Conservation (phyloP, 2,797 vertebrate genomes). For the Meda fulgida region DNA sequence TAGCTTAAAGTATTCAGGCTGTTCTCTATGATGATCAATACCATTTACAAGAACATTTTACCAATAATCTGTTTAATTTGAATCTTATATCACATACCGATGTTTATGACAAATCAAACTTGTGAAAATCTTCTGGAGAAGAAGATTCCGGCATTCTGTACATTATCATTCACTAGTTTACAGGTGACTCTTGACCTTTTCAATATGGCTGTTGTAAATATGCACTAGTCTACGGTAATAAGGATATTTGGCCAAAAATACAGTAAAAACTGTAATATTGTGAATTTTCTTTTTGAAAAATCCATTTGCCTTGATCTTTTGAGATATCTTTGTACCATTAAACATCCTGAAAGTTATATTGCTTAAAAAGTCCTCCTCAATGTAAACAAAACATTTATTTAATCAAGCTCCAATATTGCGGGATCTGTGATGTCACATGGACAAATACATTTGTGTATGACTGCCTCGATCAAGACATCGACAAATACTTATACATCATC, state of each 20-base stretch:
- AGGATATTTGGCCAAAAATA: neutral
- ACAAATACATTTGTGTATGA: too few relatives aligned
- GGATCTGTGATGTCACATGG: too few relatives aligned
- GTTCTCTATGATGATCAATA: neutral
- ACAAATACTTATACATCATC: too few relatives aligned
- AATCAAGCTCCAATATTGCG: too few relatives aligned
- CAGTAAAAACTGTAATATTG: too few relatives aligned
- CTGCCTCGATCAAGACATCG: too few relatives aligned
- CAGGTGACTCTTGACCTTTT: neutral
- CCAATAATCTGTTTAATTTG: neutral
- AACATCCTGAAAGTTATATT: too few relatives aligned
- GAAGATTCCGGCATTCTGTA: neutral
- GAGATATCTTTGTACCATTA: too few relatives aligned
- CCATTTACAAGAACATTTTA: neutral
- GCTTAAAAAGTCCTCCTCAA: too few relatives aligned
- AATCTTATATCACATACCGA: neutral
- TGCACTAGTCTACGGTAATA: neutral
- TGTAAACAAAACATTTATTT: too few relatives aligned
- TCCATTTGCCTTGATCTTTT: too few relatives aligned
- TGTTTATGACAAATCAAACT: neutral
- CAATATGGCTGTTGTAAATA: neutral
- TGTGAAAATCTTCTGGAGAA: neutral
- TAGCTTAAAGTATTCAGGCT: neutral
- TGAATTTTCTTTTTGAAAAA: too few relatives aligned
- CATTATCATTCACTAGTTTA: neutral